Evolutionary conservation across 2,113 vertebrate species (phyloP).

Genomic region (Catharus bicknelli): DNA sequence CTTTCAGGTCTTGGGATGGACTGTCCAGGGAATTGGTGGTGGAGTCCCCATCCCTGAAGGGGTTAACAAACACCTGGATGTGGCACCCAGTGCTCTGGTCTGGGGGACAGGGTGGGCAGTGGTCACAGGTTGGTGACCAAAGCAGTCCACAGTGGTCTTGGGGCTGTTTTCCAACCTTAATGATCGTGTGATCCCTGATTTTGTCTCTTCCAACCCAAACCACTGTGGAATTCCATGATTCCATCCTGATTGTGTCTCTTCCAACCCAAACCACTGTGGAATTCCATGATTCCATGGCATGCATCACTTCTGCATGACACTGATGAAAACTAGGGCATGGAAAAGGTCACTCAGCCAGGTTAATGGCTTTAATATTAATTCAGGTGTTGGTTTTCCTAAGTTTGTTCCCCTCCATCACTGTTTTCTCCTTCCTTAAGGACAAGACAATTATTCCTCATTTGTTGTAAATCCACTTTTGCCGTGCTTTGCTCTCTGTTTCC

Average conservation of each 20-base stretch:
- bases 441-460: background rate
- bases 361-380: background rate
- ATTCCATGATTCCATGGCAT: accelerated
- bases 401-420: background rate
- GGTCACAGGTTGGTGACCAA: too few species aligned
- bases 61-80: accelerated
- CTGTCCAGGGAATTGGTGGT: background rate
- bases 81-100: background rate
- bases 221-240: background rate
- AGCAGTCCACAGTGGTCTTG: background rate
- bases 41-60: background rate
- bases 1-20: background rate
- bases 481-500: background rate
- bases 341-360: background rate
- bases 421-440: background rate
- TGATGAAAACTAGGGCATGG: background rate
- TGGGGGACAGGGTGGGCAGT: background rate
- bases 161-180: background rate
- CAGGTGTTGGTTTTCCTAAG: background rate
- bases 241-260: too few species aligned
- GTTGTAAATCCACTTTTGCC: background rate
- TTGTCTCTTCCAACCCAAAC: background rate
- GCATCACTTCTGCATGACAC: accelerated
- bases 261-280: too few species aligned
- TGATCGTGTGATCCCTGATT: too few species aligned